phyloP scores from a whole-genome alignment of 2,888 invertebrate genomes.

The Gerris lacustris region DNA sequence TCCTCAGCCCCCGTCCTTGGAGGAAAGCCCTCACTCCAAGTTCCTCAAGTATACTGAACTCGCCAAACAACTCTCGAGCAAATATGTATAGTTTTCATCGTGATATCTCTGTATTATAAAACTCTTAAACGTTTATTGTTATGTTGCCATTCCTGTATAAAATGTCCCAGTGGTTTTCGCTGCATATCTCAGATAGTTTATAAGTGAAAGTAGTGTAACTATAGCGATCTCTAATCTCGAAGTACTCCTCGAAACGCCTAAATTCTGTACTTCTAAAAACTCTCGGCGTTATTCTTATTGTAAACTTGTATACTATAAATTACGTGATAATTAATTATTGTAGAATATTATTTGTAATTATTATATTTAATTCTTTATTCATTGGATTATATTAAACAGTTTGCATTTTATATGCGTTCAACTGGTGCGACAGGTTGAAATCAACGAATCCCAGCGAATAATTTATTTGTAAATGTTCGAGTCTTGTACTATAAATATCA shows the following conservation, averaged over 20 bases:
- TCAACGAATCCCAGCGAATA: too few relatives aligned
- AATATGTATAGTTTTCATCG: conserved; percentile 59
- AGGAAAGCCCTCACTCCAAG: conserved; percentile 91
- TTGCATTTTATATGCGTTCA: too few relatives aligned
- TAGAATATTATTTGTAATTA: not conserved
- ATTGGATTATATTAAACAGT: too few relatives aligned
- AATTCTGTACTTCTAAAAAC: not conserved
- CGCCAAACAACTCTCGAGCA: conserved; percentile 94
- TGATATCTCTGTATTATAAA: conserved; percentile 19
- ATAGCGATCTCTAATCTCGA: conserved; percentile 27
- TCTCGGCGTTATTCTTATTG: not conserved
- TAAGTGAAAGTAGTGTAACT: conserved; percentile 25
- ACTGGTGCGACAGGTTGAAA: too few relatives aligned
- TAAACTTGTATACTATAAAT: conserved; percentile 5
- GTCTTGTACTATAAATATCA: not conserved
- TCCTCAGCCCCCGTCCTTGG: conserved; percentile 40
- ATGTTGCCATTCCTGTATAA: conserved; percentile 30
- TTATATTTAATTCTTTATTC: too few relatives aligned
- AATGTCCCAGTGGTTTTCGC: conserved; percentile 24
- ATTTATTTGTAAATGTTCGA: conserved; percentile 5
- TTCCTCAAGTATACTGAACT: conserved; percentile 97
- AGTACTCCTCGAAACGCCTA: conserved; percentile 24
- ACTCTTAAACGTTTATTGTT: conserved; percentile 26
- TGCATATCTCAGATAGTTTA: conserved; percentile 26
- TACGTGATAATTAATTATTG: not conserved